Percentiles rank a stretch among this genome's conserved stretches.
These are phyloP conservation scores for Campylomormyrus numenius DNA, from an alignment of 2,113 vertebrate genomes.

Conservation along the genomic window DNA sequence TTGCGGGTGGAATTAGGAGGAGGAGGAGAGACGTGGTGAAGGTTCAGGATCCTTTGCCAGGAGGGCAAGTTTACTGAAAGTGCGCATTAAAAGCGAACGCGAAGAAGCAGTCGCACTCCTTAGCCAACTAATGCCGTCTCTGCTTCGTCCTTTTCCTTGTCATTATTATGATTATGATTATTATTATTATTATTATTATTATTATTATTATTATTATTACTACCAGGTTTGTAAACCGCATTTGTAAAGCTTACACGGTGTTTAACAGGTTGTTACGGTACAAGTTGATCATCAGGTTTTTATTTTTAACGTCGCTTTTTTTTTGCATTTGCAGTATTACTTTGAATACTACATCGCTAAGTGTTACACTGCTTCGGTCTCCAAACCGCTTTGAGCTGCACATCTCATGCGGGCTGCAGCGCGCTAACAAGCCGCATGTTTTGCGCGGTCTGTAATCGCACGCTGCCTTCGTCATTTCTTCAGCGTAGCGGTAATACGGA, in stretches of 20 bases:
- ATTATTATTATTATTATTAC: not conserved
- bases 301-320: not conserved
- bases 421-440: not conserved
- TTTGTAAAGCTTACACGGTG: not conserved
- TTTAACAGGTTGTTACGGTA: constrained; percentile 26
- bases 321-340: not conserved
- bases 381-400: no score
- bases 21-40: not conserved
- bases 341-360: not conserved
- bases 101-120: not conserved
- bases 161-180: no score
- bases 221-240: not conserved
- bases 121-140: not conserved
- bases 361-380: no score
- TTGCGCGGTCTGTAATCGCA: not conserved
- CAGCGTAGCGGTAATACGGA: not conserved
- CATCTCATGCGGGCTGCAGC: not conserved
- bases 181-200: not conserved
- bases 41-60: not conserved
- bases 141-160: not conserved
- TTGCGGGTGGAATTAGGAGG: not conserved
- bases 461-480: not conserved
- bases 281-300: not conserved
- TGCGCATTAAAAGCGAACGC: not conserved
- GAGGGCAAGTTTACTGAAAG: not conserved